Evolutionary conservation across 2,113 vertebrate species (phyloP).

Genomic region (Calypte anna): DNA sequence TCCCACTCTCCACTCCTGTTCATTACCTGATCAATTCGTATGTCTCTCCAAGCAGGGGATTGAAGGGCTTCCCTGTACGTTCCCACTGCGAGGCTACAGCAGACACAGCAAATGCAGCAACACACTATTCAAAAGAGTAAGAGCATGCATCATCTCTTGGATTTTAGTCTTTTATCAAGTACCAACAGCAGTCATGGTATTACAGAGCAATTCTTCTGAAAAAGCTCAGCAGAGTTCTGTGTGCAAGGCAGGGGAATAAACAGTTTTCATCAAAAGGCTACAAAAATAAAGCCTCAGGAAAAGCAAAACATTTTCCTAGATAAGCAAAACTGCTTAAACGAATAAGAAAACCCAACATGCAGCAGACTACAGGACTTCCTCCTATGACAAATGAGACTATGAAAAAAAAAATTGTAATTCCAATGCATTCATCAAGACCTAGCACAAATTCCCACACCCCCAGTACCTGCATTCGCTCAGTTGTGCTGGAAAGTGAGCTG

Average conservation of each 20-base stretch:
- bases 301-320: neutral
- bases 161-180: neutral
- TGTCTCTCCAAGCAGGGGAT: constrained; percentile 94
- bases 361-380: neutral
- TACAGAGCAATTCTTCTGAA: neutral
- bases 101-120: constrained; percentile 96
- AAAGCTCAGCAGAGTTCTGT: neutral
- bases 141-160: neutral
- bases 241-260: neutral
- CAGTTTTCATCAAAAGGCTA: neutral
- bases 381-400: neutral
- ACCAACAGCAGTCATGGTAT: neutral
- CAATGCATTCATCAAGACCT: neutral
- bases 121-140: constrained; percentile 78
- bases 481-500: constrained; percentile 83
- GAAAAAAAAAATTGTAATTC: neutral
- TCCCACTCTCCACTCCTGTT: neutral
- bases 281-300: neutral
- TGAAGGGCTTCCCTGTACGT: constrained; percentile 96
- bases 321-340: neutral
- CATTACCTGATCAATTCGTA: constrained; percentile 93
- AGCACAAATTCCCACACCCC: rapidly evolving
- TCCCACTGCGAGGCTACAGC: constrained; percentile 99
- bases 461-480: constrained; percentile 93
- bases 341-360: neutral